phyloP scores from a whole-genome alignment of 2,888 invertebrate species.

The Drosophila neonasuta region DNA sequence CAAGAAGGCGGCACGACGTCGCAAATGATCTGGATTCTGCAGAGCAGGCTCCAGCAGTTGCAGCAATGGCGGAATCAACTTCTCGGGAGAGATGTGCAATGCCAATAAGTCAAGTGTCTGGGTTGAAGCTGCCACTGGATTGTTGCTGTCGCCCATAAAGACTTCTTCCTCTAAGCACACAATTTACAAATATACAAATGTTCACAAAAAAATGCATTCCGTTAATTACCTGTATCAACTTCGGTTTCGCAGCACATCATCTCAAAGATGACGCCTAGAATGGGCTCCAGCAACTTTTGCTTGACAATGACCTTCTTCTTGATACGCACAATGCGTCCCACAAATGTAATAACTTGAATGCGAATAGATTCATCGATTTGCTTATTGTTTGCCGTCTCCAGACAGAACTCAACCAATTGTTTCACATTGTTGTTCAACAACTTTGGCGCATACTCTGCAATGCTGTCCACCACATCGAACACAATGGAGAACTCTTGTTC shows the following conservation, averaged over 20 bases:
- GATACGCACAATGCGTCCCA: conserved; percentile 86
- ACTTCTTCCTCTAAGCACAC: conserved; percentile 84
- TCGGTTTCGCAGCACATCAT: conserved; percentile 86
- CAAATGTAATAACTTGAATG: conserved; percentile 87
- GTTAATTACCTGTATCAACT: conserved; percentile 84
- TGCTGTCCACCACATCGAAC: conserved; percentile 81
- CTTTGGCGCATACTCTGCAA: conserved; percentile 80
- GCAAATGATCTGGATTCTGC: conserved; percentile 84
- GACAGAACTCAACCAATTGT: conserved; percentile 86
- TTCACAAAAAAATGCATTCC: not conserved
- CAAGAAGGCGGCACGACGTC: conserved; percentile 88
- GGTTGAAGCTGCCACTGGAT: conserved; percentile 87
- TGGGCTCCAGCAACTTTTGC: conserved; percentile 87
- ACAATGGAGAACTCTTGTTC: conserved; percentile 83
- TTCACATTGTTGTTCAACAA: conserved; percentile 85
- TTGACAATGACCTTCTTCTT: conserved; percentile 89
- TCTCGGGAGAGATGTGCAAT: conserved; percentile 89
- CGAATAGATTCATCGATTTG: conserved; percentile 85
- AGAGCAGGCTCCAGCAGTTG: conserved; percentile 86
- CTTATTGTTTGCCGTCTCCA: conserved; percentile 85
- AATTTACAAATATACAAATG: not conserved
- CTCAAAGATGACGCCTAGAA: conserved; percentile 86
- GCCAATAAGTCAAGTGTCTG: conserved; percentile 90
- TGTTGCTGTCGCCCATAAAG: conserved; percentile 86
- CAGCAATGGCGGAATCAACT: conserved; percentile 88